Evolutionary conservation across 2,888 invertebrate genomes (phyloP), one percentile per base, ranked within the genome.

Genomic region (Eremobia ochroleuca): DNA sequence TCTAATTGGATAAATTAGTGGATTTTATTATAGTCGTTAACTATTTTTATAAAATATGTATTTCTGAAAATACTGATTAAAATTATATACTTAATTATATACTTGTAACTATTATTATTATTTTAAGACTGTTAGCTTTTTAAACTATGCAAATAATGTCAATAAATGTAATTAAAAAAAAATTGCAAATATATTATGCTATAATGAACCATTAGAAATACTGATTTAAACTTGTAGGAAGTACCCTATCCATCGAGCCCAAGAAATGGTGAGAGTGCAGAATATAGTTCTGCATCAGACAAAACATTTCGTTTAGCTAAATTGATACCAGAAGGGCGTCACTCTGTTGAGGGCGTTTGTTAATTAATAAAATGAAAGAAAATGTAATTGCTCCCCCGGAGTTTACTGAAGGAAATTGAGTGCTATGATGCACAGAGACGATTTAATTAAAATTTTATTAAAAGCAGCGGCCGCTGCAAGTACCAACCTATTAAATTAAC

Each of bases 291-390:
- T 43, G 25, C 34, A 28, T 34, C 9, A 6, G 18, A 77, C 49
- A 46, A 28, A 21, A 77, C 55, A 67, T 21, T 31, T 9, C n/a
- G 15, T 58, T 58, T 25, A 55, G 6, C 2, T 34, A 28, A 68
- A 78, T 79, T 66, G 43, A 66, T 76, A 55, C 43, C 34, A 18
- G 2, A 34, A 34, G 31, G 52, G 31, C 67, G 58, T 28, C 58
- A 31, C 31, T 78, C 69, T 70, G 65, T 46, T 34, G 34, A 28
- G 59, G 59, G 55, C 66, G 55, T 69, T 84, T 77, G 49, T 58
- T 81, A 73, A 81, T 68, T 64, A 71, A 79, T 40, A 85, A 77
- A 85, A 68, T 65, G 55, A 25, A 61, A 65, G 43, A 28, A 59
- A 73, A 43, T 81, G n/a, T 73, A 67, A 81, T 85, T 85, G 43